Conservation (phyloP, 2,113 vertebrate genomes). For the Anser brachyrhynchus region DNA sequence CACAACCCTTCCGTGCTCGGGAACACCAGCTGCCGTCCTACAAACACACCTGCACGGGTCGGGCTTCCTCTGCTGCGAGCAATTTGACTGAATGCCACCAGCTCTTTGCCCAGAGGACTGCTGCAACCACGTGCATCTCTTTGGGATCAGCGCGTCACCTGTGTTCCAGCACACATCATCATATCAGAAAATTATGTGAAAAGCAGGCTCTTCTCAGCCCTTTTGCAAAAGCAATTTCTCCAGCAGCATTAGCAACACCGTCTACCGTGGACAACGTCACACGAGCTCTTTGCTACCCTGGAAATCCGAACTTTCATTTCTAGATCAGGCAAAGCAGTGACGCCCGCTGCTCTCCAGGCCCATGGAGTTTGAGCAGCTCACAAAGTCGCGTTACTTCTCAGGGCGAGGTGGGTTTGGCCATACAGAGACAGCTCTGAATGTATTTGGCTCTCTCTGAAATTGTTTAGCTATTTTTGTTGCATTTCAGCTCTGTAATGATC, state of each 20-base stretch:
- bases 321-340: neutral
- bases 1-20: neutral
- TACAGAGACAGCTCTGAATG: neutral
- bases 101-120: neutral
- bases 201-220: neutral
- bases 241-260: neutral
- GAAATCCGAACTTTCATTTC: neutral
- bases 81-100: neutral
- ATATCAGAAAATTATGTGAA: no score
- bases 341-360: neutral
- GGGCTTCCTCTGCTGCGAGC: neutral
- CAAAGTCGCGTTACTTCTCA: neutral
- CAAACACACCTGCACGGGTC: accelerated
- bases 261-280: neutral
- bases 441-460: neutral
- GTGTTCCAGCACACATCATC: neutral
- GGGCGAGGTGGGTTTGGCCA: conserved; percentile 31
- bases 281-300: neutral
- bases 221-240: neutral
- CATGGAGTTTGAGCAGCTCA: neutral
- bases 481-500: neutral
- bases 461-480: neutral
- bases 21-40: neutral
- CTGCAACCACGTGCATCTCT: neutral
- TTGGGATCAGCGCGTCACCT: neutral